Evolutionary conservation across 2,888 invertebrate species (phyloP).

Genomic region (Tricholauxania praeusta): DNA sequence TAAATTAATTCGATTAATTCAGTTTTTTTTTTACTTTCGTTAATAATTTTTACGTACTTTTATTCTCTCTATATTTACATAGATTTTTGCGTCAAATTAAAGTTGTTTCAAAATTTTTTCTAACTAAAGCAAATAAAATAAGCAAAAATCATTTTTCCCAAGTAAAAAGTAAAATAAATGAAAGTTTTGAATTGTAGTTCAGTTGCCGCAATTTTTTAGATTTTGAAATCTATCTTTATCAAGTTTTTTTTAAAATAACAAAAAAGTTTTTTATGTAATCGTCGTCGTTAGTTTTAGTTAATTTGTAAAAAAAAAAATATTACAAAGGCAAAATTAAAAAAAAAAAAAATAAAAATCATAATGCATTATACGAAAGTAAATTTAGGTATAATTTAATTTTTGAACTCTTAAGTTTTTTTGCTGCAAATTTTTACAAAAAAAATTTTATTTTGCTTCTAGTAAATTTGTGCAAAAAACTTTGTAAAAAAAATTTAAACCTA

Average conservation of each 20-base stretch:
- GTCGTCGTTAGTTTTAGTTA: constrained; percentile 57
- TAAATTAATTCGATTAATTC: constrained; percentile 31
- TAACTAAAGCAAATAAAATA: not conserved
- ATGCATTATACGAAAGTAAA: constrained; percentile 32
- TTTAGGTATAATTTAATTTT: not conserved
- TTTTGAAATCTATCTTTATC: constrained; percentile 4
- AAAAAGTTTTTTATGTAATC: constrained; percentile 62
- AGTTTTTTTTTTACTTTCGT: constrained; percentile 22
- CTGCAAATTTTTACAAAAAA: constrained; percentile 29
- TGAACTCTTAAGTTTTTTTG: not conserved
- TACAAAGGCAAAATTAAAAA: constrained; percentile 37
- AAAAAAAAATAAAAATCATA: constrained; percentile 15
- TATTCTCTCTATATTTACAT: not conserved
- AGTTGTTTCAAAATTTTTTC: constrained; percentile 7
- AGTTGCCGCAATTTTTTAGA: constrained; percentile 16
- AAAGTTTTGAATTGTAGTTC: constrained; percentile 9
- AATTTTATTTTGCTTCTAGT: constrained; percentile 41
- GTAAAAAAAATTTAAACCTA: not conserved
- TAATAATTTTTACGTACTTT: constrained; percentile 9
- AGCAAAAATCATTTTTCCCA: not conserved
- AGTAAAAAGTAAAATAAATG: not conserved
- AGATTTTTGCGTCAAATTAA: constrained; percentile 11
- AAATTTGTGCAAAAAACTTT: constrained; percentile 38
- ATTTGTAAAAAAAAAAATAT: constrained; percentile 42
- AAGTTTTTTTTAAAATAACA: constrained; percentile 5